phyloP scores from a whole-genome alignment of 2,888 invertebrate genomes.

The Salticus scenicus region DNA sequence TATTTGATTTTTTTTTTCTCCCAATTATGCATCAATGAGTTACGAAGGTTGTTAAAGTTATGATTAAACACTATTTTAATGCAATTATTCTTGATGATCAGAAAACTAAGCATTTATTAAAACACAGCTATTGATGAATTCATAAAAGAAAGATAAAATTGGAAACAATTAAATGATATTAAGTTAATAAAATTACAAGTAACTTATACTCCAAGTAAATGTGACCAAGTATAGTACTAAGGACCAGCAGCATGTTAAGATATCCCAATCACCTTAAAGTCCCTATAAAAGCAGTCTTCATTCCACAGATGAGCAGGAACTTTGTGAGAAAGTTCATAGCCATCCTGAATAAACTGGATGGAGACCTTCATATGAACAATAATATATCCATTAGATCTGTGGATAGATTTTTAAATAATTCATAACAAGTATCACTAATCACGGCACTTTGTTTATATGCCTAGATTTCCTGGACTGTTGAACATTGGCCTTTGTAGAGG shows the following conservation, averaged over 20 bases:
- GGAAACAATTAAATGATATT: not conserved
- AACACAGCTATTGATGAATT: not conserved
- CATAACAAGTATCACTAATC: not conserved
- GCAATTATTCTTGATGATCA: too few relatives aligned
- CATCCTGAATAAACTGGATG: not conserved
- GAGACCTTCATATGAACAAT: not conserved
- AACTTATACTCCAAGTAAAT: not conserved
- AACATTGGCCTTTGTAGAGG: constrained; percentile 50
- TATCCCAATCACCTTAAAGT: constrained; percentile 19
- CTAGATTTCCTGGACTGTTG: constrained; percentile 64
- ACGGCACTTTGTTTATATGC: constrained; percentile 37
- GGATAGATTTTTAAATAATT: not conserved
- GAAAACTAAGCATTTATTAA: not conserved
- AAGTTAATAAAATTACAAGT: not conserved
- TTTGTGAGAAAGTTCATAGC: not conserved
- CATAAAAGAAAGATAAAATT: not conserved
- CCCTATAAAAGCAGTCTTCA: constrained; percentile 36
- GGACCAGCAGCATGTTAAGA: not conserved
- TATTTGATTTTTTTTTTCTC: too few relatives aligned
- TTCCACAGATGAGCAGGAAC: constrained; percentile 30
- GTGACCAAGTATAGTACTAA: not conserved
- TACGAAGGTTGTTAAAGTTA: too few relatives aligned
- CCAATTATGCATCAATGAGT: too few relatives aligned
- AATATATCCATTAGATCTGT: too few relatives aligned
- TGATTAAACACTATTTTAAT: too few relatives aligned